Evolutionary conservation across 1,140 invertebrate species (phyloP), one percentile per base, ranked within the genome.

Genomic region (Epicauta chinensis): DNA sequence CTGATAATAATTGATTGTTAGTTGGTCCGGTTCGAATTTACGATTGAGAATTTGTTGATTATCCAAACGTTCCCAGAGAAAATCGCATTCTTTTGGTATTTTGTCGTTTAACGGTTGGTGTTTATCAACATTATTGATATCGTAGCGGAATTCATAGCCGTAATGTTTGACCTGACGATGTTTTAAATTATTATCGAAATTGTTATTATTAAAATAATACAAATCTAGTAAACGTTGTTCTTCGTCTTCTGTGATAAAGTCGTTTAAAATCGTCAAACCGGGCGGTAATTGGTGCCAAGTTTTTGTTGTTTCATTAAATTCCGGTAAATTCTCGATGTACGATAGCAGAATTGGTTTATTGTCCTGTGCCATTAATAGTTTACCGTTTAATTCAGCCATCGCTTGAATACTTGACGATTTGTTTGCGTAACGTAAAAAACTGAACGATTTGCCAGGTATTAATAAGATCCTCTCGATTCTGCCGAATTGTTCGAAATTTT

Each of bases 111-210:
- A 72, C 1, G 87, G 86, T 34, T 77, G 71, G 44, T 81, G 69
- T 44, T 81, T 76, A 71, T 95, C 83, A 3, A 97, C 86, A 74
- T 87, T 87, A 73, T 98, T 98, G 16, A 76, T 86, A 17, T 82
- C 83, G 75, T 98, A 98, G 50, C 83, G 74, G 71, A 98, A 98
- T 68, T 93, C 89, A 72, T 87, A 97, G 0, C 95, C 95, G 80
- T 82, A 98, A 75, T 98, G 95, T 68, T 85, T 88, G 0, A 97
- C 94, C 74, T 80, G 76, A 37, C 94, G 73, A 64, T 97, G 84
- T 71, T 96, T 97, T 48, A 97, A 69, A 31, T 61, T 70, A 10
- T 34, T 34, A n/a, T 34, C 32, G 23, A 23, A 23, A 47, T 61
- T n/a, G 12, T 58, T 59, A 35, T 72, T 63, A 7, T 75, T 66